phyloP scores from a whole-genome alignment of 2,797 vertebrate genomes.

The Australoheros facetus region DNA sequence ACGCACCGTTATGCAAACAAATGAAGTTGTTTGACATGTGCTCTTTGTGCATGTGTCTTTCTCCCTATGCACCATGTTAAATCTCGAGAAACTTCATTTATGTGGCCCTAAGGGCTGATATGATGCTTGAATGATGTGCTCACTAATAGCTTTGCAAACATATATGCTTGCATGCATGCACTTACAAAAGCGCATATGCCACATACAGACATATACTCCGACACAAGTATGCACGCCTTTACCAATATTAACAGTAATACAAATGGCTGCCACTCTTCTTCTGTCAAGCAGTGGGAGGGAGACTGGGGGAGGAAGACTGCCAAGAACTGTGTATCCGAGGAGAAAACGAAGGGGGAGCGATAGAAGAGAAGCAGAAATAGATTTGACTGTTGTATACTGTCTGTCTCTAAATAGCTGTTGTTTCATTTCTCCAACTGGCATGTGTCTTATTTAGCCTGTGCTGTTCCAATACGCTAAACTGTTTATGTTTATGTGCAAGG shows the following conservation, averaged over 20 bases:
- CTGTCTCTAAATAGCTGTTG: conserved; percentile 38
- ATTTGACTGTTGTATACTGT: conserved; percentile 32
- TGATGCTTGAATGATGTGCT: conserved; percentile 89
- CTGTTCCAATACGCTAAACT: conserved; percentile 27
- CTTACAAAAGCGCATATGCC: conserved; percentile 10
- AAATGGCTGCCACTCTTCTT: conserved; percentile 47
- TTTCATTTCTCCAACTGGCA: conserved; percentile 46
- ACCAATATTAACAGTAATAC: conserved; percentile 17
- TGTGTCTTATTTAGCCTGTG: conserved; percentile 22
- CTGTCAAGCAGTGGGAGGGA: conserved; percentile 36
- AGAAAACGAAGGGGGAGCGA: conserved; percentile 16
- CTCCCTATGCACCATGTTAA: conserved; percentile 17
- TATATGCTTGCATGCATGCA: conserved; percentile 37
- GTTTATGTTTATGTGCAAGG: conserved; percentile 41
- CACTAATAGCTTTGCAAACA: conserved; percentile 83
- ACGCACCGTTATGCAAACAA: neutral
- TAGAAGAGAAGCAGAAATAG: conserved; percentile 20
- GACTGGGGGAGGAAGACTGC: conserved; percentile 17
- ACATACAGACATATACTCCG: neutral
- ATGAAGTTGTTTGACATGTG: conserved; percentile 38
- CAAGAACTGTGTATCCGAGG: conserved; percentile 26
- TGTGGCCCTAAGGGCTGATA: conserved; percentile 89
- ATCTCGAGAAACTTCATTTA: conserved; percentile 79
- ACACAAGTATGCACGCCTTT: conserved; percentile 6
- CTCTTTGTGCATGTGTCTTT: conserved; percentile 25